Conservation (phyloP, 2,888 invertebrate genomes). For the Agrotis puta region DNA sequence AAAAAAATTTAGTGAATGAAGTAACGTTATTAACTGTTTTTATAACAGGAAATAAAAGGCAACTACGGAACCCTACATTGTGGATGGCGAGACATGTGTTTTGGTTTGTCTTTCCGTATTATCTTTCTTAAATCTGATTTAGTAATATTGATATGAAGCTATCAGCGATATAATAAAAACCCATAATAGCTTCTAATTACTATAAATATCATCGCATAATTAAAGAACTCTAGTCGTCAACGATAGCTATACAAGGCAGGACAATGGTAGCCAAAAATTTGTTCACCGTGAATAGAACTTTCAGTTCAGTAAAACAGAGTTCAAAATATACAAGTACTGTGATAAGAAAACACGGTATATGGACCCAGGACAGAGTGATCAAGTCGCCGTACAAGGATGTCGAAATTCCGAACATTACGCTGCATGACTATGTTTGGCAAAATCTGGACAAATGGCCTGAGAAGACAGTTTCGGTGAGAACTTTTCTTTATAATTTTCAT, state of each 20-base stretch:
- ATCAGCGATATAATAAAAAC: constrained; percentile 3
- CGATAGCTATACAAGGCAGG: constrained; percentile 31
- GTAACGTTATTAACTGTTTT: too few species aligned
- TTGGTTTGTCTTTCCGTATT: too few species aligned
- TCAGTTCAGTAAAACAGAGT: constrained; percentile 67
- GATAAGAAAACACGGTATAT: constrained; percentile 76
- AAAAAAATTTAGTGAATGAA: too few species aligned
- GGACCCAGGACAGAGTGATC: constrained; percentile 82
- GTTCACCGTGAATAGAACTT: constrained; percentile 71
- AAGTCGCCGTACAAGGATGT: constrained; percentile 89
- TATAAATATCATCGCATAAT: constrained; percentile 2
- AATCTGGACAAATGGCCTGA: constrained; percentile 92
- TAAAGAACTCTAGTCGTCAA: constrained; percentile 24
- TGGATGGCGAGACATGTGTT: too few species aligned
- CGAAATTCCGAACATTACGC: constrained; percentile 87
- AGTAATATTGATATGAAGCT: too few species aligned
- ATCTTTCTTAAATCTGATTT: too few species aligned
- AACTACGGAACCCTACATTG: too few species aligned
- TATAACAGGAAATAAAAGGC: too few species aligned
- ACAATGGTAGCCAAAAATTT: constrained; percentile 75
- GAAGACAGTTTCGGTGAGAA: constrained; percentile 92
- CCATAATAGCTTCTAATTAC: constrained; percentile 19
- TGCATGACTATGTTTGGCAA: constrained; percentile 92
- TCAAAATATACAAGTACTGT: constrained; percentile 68
- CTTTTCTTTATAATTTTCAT: background rate